These are phyloP conservation scores for Drosophila aff. DNA, from an alignment of 1,140 invertebrate genomes.

Conservation along the genomic window DNA sequence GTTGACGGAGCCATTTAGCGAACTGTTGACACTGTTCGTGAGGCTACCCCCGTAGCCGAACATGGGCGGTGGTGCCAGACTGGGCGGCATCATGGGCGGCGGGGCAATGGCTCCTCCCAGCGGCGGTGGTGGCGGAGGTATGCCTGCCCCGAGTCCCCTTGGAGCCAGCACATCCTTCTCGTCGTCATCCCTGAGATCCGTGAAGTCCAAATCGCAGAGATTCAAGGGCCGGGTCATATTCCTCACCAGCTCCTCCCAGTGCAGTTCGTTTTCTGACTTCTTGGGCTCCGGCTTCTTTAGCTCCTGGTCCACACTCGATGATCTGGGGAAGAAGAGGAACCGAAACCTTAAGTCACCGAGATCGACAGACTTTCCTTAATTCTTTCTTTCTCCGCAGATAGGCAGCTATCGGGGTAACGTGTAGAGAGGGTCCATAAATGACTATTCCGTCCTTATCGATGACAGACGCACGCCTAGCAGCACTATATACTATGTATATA, in stretches of 20 bases:
- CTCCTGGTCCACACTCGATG: constrained; percentile 87
- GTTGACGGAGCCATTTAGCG: constrained; percentile 80
- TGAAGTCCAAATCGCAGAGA: constrained; percentile 98
- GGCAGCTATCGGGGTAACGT: constrained; percentile 5
- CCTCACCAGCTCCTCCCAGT: constrained; percentile 96
- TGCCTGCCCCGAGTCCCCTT: constrained; percentile 87
- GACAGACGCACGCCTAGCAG: constrained; percentile 43
- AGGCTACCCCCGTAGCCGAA: constrained; percentile 79
- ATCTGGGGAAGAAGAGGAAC: constrained; percentile 42
- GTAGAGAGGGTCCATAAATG: constrained; percentile 26
- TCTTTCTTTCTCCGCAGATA: constrained; percentile 17
- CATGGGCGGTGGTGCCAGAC: constrained; percentile 85
- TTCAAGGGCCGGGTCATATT: constrained; percentile 93
- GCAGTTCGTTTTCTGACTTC: constrained; percentile 96
- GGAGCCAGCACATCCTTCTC: constrained; percentile 88
- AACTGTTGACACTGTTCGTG: constrained; percentile 81
- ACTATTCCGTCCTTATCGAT: constrained; percentile 4
- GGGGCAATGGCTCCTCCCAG: constrained; percentile 75
- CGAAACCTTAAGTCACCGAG: neutral
- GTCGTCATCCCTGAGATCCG: constrained; percentile 94
- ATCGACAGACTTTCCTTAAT: constrained; percentile 26
- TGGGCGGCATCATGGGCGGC: constrained; percentile 85
- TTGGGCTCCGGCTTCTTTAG: constrained; percentile 87
- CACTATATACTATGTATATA: constrained; percentile 1
- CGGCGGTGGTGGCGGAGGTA: constrained; percentile 90